A percentile compares a stretch with the other conserved stretches of the same genome.
Evolutionary conservation across 1,140 invertebrate genomes (phyloP).

Genomic region (Drosophila gunungcola): DNA sequence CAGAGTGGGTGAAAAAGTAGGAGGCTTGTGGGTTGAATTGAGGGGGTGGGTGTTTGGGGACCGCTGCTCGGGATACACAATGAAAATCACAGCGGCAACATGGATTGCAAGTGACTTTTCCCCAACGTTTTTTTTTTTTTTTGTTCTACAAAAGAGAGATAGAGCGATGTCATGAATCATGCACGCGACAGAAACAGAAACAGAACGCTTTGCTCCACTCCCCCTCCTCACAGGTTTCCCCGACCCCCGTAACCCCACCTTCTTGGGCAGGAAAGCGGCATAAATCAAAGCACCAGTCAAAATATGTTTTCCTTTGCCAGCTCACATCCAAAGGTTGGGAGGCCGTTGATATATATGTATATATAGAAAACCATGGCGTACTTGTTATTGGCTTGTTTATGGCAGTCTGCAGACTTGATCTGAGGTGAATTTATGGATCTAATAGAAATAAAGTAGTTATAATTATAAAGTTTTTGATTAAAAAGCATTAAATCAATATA

Average conservation of each 20-base stretch:
- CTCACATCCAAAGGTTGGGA: conserved; percentile 38
- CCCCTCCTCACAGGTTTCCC: neutral
- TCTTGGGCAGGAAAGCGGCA: conserved; percentile 39
- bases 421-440: neutral
- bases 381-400: conserved; percentile 44
- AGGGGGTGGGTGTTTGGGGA: neutral
- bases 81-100: conserved; percentile 70
- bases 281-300: conserved; percentile 78
- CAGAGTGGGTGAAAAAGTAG: conserved; percentile 5
- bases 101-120: conserved; percentile 75
- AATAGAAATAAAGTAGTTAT: neutral
- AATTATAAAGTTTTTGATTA: too few relatives aligned
- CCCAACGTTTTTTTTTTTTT: neutral
- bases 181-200: conserved; percentile 71
- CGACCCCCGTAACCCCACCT: neutral
- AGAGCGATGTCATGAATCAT: conserved; percentile 68
- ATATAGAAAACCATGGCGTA: conserved; percentile 13
- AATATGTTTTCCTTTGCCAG: conserved; percentile 72
- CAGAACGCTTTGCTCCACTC: conserved; percentile 50
- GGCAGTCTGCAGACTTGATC: conserved; percentile 23
- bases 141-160: conserved; percentile 27
- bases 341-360: conserved; percentile 35
- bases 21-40: neutral
- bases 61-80: conserved; percentile 26
- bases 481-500: too few relatives aligned